phyloP scores from a whole-genome alignment of 1,140 invertebrate genomes.

The Macrostomum lignano region DNA sequence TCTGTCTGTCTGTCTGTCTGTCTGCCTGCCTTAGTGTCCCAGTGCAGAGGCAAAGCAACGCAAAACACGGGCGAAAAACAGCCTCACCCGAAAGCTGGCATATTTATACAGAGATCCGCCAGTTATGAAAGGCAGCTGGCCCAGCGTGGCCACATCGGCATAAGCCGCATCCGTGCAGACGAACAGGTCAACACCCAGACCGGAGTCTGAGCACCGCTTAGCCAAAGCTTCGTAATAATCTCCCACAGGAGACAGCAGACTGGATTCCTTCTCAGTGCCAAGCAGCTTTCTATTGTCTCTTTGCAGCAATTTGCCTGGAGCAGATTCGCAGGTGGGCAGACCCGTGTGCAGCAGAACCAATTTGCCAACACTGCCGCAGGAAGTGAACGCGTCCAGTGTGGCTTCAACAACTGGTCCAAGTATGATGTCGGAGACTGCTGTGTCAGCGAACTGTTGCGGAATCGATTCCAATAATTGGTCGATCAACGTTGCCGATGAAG shows the following conservation, averaged over 20 bases:
- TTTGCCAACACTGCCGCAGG: constrained; percentile 54
- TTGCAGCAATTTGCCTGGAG: constrained; percentile 76
- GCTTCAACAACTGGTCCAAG: constrained; percentile 82
- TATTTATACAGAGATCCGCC: constrained; percentile 83
- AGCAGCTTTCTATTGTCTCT: constrained; percentile 77
- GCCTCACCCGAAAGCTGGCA: constrained; percentile 81
- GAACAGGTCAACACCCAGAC: constrained; percentile 71
- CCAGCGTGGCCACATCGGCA: constrained; percentile 67
- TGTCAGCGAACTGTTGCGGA: constrained; percentile 60
- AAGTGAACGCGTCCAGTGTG: constrained; percentile 68
- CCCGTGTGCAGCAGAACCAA: constrained; percentile 80
- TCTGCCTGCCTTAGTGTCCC: too few relatives aligned
- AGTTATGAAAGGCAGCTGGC: constrained; percentile 59
- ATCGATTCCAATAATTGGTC: constrained; percentile 78
- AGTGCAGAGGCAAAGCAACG: too few relatives aligned
- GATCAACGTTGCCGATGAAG: too few relatives aligned
- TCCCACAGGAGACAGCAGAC: too few relatives aligned
- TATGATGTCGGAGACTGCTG: constrained; percentile 70
- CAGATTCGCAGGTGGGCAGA: constrained; percentile 61
- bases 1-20: too few relatives aligned
- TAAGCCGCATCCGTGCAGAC: constrained; percentile 76
- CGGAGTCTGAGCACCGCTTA: constrained; percentile 56
- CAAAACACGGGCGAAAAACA: too few relatives aligned
- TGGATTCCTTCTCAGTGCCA: constrained; percentile 60
- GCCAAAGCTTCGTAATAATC: constrained; percentile 67